Conservation (phyloP, 2,797 vertebrate genomes). For the Alauda arvensis region DNA sequence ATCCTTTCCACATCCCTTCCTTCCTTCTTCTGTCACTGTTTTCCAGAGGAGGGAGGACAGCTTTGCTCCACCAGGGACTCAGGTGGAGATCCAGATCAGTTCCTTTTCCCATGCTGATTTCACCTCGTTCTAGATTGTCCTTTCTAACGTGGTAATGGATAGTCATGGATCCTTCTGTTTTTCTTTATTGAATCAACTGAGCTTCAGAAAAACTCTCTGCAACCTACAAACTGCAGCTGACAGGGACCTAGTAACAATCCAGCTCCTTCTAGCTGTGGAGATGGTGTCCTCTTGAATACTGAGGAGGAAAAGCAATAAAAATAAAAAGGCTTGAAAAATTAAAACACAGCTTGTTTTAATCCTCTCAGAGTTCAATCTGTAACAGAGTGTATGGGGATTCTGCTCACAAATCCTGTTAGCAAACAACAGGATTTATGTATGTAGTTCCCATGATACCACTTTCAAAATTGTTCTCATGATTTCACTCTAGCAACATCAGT, state of each 20-base stretch:
- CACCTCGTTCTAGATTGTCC: not conserved
- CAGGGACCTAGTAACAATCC: not conserved
- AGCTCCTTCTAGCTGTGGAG: not conserved
- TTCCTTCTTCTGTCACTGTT: not conserved
- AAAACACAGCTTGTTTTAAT: not conserved
- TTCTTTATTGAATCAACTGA: not conserved
- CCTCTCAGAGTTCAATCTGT: not conserved
- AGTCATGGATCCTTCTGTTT: not conserved
- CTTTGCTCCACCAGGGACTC: not conserved
- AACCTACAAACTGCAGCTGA: not conserved
- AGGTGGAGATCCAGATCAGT: not conserved
- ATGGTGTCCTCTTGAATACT: not conserved
- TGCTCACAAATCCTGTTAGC: not conserved
- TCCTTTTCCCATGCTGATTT: not conserved
- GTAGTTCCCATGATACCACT: not conserved
- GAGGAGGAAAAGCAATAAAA: not conserved
- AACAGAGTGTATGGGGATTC: not conserved
- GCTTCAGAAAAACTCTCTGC: not conserved
- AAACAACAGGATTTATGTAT: not conserved
- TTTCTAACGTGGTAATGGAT: not conserved
- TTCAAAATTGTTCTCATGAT: conserved; percentile 1
- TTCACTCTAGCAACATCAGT: not conserved
- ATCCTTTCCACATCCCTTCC: not conserved
- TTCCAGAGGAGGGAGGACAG: not conserved
- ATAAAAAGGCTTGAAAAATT: not conserved